A percentile compares a stretch with the other conserved stretches of the same genome.
These are phyloP conservation scores for Sphenopsis melanotis DNA, from an alignment of 2,797 vertebrate genomes.

Conservation along the genomic window DNA sequence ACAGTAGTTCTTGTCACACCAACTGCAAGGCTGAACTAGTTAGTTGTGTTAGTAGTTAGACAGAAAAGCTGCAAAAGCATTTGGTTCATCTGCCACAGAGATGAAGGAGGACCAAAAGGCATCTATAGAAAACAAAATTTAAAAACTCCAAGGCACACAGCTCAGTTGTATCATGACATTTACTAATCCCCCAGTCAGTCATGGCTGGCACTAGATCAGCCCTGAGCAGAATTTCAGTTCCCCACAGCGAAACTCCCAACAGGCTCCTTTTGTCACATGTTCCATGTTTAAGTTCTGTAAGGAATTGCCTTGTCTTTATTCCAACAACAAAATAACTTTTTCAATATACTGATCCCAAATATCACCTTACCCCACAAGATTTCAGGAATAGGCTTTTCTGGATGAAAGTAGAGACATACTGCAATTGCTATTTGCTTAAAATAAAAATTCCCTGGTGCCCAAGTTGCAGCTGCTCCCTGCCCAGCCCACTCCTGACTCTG, in stretches of 20 bases:
- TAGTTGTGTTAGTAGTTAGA: background rate
- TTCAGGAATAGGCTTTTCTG: background rate
- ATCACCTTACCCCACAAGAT: background rate
- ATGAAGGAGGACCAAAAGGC: background rate
- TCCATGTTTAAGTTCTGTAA: background rate
- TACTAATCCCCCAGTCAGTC: background rate
- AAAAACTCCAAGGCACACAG: background rate
- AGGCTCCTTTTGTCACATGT: fast-evolving
- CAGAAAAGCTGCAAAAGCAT: background rate
- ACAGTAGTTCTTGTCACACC: background rate
- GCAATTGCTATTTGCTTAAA: background rate
- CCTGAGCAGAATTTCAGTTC: background rate
- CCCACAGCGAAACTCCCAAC: background rate
- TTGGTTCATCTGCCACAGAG: background rate
- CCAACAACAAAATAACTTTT: background rate
- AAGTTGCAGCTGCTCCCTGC: background rate
- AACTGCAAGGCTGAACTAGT: background rate
- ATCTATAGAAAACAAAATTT: background rate
- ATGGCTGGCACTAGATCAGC: background rate
- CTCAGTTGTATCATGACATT: background rate
- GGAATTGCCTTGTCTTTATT: background rate
- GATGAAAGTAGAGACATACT: background rate
- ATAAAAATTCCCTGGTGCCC: background rate
- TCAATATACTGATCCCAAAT: background rate
- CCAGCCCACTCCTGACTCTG: background rate